Percentiles rank a stretch among this genome's conserved stretches.
These are phyloP conservation scores for Centropyge bicolor DNA, from an alignment of 2,797 vertebrate species.

Conservation along the genomic window DNA sequence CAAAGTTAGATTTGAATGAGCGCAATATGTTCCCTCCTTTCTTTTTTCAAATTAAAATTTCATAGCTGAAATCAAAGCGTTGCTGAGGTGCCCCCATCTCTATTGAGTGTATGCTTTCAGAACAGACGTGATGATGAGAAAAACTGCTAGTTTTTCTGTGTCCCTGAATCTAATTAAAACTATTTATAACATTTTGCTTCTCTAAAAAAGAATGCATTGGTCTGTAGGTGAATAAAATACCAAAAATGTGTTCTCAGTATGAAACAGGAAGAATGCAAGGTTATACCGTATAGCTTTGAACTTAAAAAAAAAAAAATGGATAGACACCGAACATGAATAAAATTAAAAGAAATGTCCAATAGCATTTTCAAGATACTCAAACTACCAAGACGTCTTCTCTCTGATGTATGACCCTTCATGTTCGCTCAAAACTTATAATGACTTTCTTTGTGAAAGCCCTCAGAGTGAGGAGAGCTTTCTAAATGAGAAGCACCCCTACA, in stretches of 20 bases:
- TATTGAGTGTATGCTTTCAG: constrained; percentile 70
- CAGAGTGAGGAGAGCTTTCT: constrained; percentile 75
- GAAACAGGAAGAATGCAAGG: constrained; percentile 34
- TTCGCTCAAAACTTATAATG: constrained; percentile 80
- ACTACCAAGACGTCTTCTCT: constrained; percentile 61
- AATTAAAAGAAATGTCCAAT: constrained; percentile 28
- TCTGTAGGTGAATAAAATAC: constrained; percentile 54
- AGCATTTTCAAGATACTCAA: constrained; percentile 56
- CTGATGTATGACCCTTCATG: constrained; percentile 68
- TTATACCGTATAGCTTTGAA: constrained; percentile 25
- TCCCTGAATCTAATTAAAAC: constrained; percentile 74
- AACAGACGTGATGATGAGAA: constrained; percentile 62
- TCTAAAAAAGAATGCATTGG: constrained; percentile 31
- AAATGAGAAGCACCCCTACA: constrained; percentile 80
- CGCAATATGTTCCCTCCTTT: constrained; percentile 84
- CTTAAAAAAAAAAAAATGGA: constrained; percentile 20
- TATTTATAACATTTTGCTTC: constrained; percentile 59
- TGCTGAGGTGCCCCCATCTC: constrained; percentile 76
- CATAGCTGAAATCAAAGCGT: constrained; percentile 85
- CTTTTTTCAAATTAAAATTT: constrained; percentile 85
- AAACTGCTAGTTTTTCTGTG: constrained; percentile 60
- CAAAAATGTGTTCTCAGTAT: constrained; percentile 18
- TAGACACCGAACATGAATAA: constrained; percentile 27
- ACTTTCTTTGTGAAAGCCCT: constrained; percentile 81
- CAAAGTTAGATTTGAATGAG: constrained; percentile 89